Percentiles rank a stretch among this genome's conserved stretches.
These are phyloP conservation scores for Premnoplex brunnescens DNA, from an alignment of 2,797 vertebrate species.

Conservation along the genomic window DNA sequence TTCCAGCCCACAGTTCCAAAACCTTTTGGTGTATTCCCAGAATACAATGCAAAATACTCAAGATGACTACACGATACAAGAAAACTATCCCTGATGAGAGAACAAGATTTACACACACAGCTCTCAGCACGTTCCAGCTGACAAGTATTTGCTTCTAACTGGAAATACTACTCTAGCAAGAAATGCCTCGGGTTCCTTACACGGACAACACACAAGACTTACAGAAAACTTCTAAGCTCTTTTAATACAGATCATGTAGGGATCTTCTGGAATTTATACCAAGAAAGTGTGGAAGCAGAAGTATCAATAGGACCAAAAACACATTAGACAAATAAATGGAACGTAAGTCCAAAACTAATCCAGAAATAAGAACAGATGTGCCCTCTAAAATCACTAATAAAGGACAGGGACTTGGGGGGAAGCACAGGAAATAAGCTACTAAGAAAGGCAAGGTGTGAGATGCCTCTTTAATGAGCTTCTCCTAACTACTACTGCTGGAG, in stretches of 20 bases:
- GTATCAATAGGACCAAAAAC: background rate
- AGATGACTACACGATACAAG: background rate
- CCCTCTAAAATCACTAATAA: background rate
- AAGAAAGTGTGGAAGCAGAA: background rate
- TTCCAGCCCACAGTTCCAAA: background rate
- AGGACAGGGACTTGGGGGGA: accelerated
- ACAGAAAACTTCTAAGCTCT: background rate
- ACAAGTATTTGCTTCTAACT: background rate
- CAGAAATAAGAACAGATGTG: background rate
- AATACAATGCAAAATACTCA: background rate
- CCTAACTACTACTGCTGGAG: background rate
- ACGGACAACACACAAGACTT: background rate
- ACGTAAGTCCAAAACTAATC: background rate
- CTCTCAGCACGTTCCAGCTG: background rate
- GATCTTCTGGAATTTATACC: background rate
- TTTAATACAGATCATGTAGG: background rate
- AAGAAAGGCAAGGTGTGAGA: background rate
- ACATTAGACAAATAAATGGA: background rate
- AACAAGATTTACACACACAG: background rate
- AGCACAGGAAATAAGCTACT: background rate
- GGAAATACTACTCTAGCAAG: background rate
- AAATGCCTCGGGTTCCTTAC: background rate
- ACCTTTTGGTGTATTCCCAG: background rate
- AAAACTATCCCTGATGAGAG: background rate
- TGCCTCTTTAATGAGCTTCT: background rate